Evolutionary conservation across 2,797 vertebrate genomes (phyloP), one percentile per base, ranked within the genome.

Genomic region (Podargus strigoides): DNA sequence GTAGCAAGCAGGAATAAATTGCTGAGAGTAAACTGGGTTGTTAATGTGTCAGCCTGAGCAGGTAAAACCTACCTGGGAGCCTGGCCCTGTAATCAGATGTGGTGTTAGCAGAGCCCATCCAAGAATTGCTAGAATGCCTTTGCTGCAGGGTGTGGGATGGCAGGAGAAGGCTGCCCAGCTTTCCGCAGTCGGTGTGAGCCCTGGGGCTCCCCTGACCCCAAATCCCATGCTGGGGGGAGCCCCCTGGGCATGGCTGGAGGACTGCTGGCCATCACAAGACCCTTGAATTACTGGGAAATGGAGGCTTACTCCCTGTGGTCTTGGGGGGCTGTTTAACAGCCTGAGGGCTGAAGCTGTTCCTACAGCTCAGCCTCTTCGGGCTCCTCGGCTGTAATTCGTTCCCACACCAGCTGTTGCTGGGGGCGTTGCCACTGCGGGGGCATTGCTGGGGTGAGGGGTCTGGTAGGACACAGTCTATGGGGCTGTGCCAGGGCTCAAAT

Each of bases 361-460:
- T 11, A 14, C 0, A 2, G 41, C 37, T 69, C 27, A 21, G 30
- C 24, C 41, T 62, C 42, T 13, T 19, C n/a, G 34, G 27, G 22
- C 6, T 77, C 34, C 37, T 69, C 23, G 34, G 56, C 34, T 85
- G 26, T 23, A 23, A 60, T 53, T 53, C 69, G 23, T 27, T 90
- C 59, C 55, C 6, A 16, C 0, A 12, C 8, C 36, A 30, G 47
- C 28, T 42, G 28, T 32, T 55, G 23, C 46, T 23, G n/a, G 6
- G 36, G 5, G 12, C 27, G 21, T 4, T 44, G 47, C 34, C 23
- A 7, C 32, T 12, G 5, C 0, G 0, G 28, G 30, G 12, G 8
- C 17, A 5, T 12, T 80, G 55, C 47, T 49, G 55, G 36, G 19
- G 7, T 5, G 13, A 6, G 34, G 41, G 22, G 20, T 12, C 52